A percentile compares a stretch with the other conserved stretches of the same genome.
Evolutionary conservation across 2,888 invertebrate genomes (phyloP).

Genomic region (Xestia sexstrigata): DNA sequence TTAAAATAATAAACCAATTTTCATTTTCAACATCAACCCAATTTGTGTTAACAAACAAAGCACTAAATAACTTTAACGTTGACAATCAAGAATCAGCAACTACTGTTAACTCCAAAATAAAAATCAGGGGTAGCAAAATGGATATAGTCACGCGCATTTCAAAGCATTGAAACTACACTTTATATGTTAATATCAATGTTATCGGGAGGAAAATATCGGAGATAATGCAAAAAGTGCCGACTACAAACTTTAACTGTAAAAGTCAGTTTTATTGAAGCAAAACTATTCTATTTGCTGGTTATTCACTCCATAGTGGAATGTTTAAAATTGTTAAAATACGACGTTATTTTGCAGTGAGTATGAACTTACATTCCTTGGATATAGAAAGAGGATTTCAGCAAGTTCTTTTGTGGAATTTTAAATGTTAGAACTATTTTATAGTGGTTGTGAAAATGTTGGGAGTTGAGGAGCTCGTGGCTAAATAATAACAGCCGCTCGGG

Average conservation of each 20-base stretch:
- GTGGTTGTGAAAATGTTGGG: neutral
- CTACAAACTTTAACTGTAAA: conserved; percentile 37
- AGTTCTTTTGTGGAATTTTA: conserved; percentile 4
- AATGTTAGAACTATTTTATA: neutral
- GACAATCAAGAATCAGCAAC: conserved; percentile 36
- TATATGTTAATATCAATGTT: conserved; percentile 61
- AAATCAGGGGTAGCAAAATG: conserved; percentile 50
- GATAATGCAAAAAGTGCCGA: conserved; percentile 57
- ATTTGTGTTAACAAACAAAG: conserved; percentile 40
- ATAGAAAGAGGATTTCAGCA: conserved; percentile 11
- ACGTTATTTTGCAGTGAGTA: conserved; percentile 25
- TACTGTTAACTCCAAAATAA: conserved; percentile 40
- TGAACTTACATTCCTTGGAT: conserved; percentile 17
- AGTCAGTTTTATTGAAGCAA: conserved; percentile 49
- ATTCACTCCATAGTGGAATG: conserved; percentile 43
- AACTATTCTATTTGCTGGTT: conserved; percentile 42
- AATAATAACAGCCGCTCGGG: no score
- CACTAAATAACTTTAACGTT: conserved; percentile 39
- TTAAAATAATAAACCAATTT: neutral
- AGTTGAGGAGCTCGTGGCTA: no score
- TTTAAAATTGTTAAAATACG: conserved; percentile 44
- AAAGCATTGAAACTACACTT: conserved; percentile 58
- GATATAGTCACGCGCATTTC: conserved; percentile 41
- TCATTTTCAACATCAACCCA: neutral
- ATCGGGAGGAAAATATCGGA: conserved; percentile 47